Conservation (phyloP, 2,888 invertebrate genomes). For the Agrochola macilenta region DNA sequence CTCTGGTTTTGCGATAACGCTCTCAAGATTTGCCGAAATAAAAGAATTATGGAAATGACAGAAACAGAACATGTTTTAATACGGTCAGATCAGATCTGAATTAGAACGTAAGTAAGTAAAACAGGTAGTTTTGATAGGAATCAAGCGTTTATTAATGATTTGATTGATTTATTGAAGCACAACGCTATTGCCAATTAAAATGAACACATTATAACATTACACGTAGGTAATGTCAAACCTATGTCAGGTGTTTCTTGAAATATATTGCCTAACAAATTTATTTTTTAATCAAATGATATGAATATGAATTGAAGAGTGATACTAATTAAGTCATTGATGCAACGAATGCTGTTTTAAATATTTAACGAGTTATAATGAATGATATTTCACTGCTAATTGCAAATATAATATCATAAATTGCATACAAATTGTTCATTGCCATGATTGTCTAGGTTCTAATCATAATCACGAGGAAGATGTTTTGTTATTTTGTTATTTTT, state of each 20-base stretch:
- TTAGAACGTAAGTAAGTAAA: conserved; percentile 8
- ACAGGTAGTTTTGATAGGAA: conserved; percentile 32
- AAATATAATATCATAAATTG: conserved; percentile 80
- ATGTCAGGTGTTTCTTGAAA: conserved; percentile 27
- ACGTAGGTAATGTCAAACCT: neutral
- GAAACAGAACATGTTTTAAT: conserved; percentile 44
- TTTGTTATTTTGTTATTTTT: conserved; percentile 70
- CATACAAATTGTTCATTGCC: conserved; percentile 87
- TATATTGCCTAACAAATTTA: conserved; percentile 30
- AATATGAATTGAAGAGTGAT: conserved; percentile 48
- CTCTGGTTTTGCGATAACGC: conserved; percentile 83
- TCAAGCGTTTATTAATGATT: conserved; percentile 4
- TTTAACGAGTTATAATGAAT: conserved; percentile 87
- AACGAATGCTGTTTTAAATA: conserved; percentile 85
- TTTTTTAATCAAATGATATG: conserved; percentile 46
- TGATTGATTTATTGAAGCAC: conserved; percentile 2
- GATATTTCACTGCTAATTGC: conserved; percentile 84
- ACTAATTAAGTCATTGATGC: conserved; percentile 78
- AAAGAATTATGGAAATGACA: conserved; percentile 61
- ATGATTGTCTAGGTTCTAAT: conserved; percentile 78
- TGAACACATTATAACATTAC: neutral
- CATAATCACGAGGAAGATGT: conserved; percentile 64
- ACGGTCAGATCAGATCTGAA: conserved; percentile 39
- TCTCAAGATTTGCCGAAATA: conserved; percentile 76
- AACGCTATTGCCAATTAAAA: conserved; percentile 5